Evolutionary conservation across 2,113 vertebrate genomes (phyloP), one percentile per base, ranked within the genome.

Genomic region (Chaetura pelagica): DNA sequence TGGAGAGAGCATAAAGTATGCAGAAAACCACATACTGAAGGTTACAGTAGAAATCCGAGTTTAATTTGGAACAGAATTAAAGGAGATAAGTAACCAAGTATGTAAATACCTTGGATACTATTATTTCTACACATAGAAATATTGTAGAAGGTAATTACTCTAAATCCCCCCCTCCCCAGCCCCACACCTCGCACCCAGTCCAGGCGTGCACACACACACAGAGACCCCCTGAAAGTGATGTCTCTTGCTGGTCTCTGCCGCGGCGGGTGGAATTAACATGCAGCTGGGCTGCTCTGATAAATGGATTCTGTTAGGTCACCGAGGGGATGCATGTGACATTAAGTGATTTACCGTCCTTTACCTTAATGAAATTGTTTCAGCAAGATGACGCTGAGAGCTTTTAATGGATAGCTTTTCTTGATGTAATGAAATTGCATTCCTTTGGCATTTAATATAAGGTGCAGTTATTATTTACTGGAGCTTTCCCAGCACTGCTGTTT

Each of bases 321-420:
- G 94, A 98, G 98, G 98, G 98, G 98, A 98, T 98, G 98, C 96
- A 46, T 98, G 98, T 98, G 98, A 99, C 98, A 98, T 98, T 98
- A 99, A 98, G 98, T 99, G 99, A 99, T 99, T 99, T 99, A 99
- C 98, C 97, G 98, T 98, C 98, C 98, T 99, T 99, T 98, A 98
- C 98, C 99, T 99, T 99, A 99, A 99, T 99, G 99, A 99, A 99
- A 99, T 99, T 99, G 99, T 99, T 99, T 99, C 98, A 98, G 98
- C 98, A 94, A 98, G 99, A 99, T 98, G 98, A 98, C 96, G 98
- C 98, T 98, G 98, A 98, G 98, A 98, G 98, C 98, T 97, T 98
- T 98, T 98, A 98, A 99, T 98, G 98, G 98, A 98, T 99, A 98
- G 98, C 98, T 98, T 98, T 98, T 98, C 98, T 98, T 98, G 98